Evolutionary conservation across 35 echinoderm and acorn worm genomes (phyloP), one percentile per base, ranked within the genome.

Genomic region (Strongylocentrotus purpuratus): DNA sequence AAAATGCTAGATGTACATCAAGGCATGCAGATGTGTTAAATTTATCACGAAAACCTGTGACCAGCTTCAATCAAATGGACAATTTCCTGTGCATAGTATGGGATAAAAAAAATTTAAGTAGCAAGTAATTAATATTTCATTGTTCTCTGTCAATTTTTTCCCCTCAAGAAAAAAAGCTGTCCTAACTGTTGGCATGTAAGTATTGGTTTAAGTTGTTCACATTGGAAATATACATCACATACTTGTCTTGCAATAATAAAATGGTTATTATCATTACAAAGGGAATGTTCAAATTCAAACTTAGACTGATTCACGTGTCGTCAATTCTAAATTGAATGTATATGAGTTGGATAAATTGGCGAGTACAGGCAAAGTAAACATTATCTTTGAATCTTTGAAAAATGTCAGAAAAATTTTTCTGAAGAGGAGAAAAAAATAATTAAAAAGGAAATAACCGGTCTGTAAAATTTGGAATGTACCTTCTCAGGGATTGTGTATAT

Each of bases 1-100:
- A 78, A 89, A 45, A 93, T 20, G 48, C 91, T 93, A 93, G 91
- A 93, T 93, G 91, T 93, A 93, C 91, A 93, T 93, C 91, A 93
- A 93, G 91, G 91, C 91, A 93, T 93, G 91, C 91, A 93, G 91
- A 93, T 46, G 45, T 89, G 32, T 45, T 89, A 89, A 89, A 89
- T 18, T 89, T 89, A 31, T 89, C 87, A 89, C 9, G 32, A 89
- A 89, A 89, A 33, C 45, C 45, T 89, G 87, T 89, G 87, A 89
- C 87, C 87, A 45, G 87, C 87, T 46, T 89, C 87, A 45, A 28
- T 45, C 91, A 93, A 93, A 58, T 93, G 45, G 91, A 93, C 45
- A 35, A 89, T 89, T 89, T 89, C 87, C 32, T 41, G 87, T 41
- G 41, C 11, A 89, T 41, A 8, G 28, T 28, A 28, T 28, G 9